These are phyloP conservation scores for Zaprionus lineosus DNA, from an alignment of 2,888 invertebrate species.

Conservation along the genomic window DNA sequence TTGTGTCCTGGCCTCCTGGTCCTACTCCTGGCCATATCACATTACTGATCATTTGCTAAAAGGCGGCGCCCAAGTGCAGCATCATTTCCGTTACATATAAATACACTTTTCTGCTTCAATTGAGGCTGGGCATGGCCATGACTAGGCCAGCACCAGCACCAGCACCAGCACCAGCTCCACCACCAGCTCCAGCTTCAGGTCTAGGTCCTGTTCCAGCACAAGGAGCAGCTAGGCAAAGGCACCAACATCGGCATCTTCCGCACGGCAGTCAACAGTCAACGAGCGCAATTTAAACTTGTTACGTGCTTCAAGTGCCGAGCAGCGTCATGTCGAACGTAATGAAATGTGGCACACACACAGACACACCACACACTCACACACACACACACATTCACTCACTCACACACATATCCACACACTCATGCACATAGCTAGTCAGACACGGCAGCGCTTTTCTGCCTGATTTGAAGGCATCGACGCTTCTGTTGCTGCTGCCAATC, in stretches of 20 bases:
- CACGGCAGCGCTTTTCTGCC: constrained; percentile 73
- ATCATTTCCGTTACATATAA: constrained; percentile 77
- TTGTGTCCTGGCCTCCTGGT: neutral
- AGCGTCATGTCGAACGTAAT: constrained; percentile 70
- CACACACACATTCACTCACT: constrained; percentile 7
- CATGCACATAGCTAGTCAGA: constrained; percentile 62
- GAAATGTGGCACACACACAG: constrained; percentile 60
- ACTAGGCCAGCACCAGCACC: constrained; percentile 48
- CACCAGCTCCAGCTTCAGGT: constrained; percentile 4
- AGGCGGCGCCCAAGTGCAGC: constrained; percentile 71
- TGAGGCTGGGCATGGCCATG: constrained; percentile 57
- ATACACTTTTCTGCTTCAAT: constrained; percentile 76
- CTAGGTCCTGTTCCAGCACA: constrained; percentile 24
- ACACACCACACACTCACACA: constrained; percentile 13
- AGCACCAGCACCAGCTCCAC: constrained; percentile 25
- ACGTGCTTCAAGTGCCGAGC: constrained; percentile 67
- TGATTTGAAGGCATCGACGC: constrained; percentile 63
- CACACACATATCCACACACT: constrained; percentile 28
- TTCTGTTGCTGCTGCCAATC: constrained; percentile 53
- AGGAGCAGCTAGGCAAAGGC: constrained; percentile 12
- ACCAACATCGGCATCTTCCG: constrained; percentile 58
- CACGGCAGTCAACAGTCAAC: constrained; percentile 75
- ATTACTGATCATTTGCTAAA: constrained; percentile 61
- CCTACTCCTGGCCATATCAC: constrained; percentile 34
- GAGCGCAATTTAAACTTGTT: constrained; percentile 78